Conservation (phyloP, 2,113 vertebrate genomes). For the Ivindomyrus marchei region DNA sequence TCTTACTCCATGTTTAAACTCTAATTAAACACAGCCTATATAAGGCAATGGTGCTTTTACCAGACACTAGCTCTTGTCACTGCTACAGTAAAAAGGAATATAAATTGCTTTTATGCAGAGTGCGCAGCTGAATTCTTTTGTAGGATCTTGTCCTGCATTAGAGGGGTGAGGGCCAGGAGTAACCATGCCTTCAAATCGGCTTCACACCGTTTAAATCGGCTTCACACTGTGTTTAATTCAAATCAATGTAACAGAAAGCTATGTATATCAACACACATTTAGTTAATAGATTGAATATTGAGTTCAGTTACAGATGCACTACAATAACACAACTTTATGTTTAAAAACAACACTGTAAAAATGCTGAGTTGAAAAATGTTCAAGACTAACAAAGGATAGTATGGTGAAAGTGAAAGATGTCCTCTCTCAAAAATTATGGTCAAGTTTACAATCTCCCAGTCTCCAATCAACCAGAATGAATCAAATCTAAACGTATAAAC, state of each 20-base stretch:
- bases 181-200: conserved; percentile 38
- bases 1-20: conserved; percentile 55
- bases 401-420: neutral
- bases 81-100: conserved; percentile 44
- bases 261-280: neutral
- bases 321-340: neutral
- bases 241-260: neutral
- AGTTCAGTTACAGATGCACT: neutral
- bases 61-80: conserved; percentile 52
- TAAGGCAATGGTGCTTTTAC: conserved; percentile 60
- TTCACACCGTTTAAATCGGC: neutral
- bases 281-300: neutral
- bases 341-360: neutral
- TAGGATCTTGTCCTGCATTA: conserved; percentile 21
- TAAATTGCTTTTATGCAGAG: conserved; percentile 61
- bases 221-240: neutral
- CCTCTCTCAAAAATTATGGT: neutral
- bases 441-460: neutral
- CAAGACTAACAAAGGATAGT: neutral
- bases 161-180: conserved; percentile 43
- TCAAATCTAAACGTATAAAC: neutral
- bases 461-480: neutral
- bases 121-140: conserved; percentile 56
- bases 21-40: conserved; percentile 70
- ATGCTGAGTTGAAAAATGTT: neutral